Conservation (phyloP, 2,797 vertebrate species). For the Spea hammondii region DNA sequence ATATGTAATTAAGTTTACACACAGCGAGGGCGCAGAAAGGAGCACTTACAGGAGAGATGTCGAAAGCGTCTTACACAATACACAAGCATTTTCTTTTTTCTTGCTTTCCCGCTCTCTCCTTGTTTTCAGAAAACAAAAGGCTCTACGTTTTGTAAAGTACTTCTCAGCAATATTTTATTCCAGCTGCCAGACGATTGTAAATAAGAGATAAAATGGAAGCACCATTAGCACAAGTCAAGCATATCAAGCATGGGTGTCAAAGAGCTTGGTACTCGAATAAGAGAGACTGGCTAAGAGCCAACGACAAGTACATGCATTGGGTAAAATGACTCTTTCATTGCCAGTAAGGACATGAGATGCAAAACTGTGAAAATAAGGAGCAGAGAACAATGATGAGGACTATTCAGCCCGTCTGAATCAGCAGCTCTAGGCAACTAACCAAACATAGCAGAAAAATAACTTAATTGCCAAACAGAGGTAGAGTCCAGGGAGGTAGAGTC, state of each 20-base stretch:
- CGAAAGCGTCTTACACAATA: conserved; percentile 58
- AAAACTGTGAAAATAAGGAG: no score
- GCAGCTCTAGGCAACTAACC: no score
- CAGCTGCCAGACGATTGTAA: conserved; percentile 58
- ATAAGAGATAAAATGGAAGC: conserved; percentile 15
- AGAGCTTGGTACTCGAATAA: neutral
- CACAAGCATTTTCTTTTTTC: conserved; percentile 28
- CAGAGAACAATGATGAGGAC: no score
- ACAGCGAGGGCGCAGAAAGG: conserved; percentile 57
- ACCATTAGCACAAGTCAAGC: neutral
- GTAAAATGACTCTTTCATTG: neutral
- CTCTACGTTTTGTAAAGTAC: conserved; percentile 62
- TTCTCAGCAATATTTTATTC: conserved; percentile 60
- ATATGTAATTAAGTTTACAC: conserved; percentile 25
- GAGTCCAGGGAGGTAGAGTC: no score
- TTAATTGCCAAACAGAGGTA: no score
- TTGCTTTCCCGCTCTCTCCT: conserved; percentile 55
- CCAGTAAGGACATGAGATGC: no score
- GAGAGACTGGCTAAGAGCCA: neutral
- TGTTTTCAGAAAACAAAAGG: conserved; percentile 64
- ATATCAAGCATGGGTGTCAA: neutral
- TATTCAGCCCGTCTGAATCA: no score
- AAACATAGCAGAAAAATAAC: no score
- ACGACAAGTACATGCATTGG: neutral
- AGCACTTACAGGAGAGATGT: conserved; percentile 54